phyloP scores from a whole-genome alignment of 2,797 vertebrate genomes.

The Dromococcyx pavoninus region DNA sequence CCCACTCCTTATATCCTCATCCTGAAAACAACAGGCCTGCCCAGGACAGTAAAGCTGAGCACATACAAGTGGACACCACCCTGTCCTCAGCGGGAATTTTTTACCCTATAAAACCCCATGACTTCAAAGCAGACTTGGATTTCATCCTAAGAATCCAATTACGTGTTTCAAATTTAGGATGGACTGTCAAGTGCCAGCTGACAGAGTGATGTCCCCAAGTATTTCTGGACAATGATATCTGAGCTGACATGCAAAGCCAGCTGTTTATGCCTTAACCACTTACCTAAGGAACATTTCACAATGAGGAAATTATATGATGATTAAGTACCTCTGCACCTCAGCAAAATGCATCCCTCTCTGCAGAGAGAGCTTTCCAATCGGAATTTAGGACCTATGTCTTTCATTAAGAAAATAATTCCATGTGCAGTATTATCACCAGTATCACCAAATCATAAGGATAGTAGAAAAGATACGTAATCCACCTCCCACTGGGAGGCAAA shows the following conservation, averaged over 20 bases:
- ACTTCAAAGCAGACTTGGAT: constrained; percentile 42
- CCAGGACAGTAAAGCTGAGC: not conserved
- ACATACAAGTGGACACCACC: not conserved
- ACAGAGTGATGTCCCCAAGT: constrained; percentile 41
- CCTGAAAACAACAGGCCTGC: not conserved
- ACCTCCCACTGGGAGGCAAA: not conserved
- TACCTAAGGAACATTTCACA: constrained; percentile 35
- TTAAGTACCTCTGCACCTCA: not conserved
- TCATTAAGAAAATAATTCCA: not conserved
- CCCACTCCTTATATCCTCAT: not conserved
- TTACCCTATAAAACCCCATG: constrained; percentile 2
- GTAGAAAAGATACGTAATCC: not conserved
- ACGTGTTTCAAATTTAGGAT: constrained; percentile 49
- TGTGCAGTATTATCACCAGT: not conserved
- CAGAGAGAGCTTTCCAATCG: not conserved
- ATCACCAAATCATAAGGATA: not conserved
- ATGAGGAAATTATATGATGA: constrained; percentile 7
- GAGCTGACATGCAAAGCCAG: constrained; percentile 45
- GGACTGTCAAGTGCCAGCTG: constrained; percentile 46
- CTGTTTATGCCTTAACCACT: constrained; percentile 8
- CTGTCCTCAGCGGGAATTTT: not conserved
- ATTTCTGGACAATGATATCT: constrained; percentile 37
- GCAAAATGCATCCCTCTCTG: not conserved
- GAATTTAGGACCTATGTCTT: not conserved
- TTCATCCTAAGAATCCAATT: constrained; percentile 59